Conservation (phyloP, 2,113 vertebrate genomes). For the Phalacrocorax carbo region DNA sequence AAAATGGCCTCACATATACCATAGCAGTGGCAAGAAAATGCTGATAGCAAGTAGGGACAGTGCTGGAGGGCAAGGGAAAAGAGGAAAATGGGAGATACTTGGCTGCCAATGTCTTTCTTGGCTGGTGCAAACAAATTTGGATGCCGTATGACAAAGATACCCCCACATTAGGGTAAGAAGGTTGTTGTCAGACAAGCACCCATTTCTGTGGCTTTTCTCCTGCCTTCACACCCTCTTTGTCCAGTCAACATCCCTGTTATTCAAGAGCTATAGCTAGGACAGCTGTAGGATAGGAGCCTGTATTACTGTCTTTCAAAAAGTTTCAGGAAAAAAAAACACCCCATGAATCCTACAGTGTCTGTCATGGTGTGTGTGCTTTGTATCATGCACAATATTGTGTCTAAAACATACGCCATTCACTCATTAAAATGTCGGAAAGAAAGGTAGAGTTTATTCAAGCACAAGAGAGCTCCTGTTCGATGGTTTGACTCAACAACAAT, state of each 20-base stretch:
- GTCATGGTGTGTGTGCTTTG: not conserved
- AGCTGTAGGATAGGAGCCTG: not conserved
- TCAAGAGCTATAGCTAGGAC: not conserved
- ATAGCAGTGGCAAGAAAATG: not conserved
- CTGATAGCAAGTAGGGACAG: not conserved
- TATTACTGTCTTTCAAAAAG: not conserved
- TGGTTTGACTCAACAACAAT: slow-evolving; percentile 36
- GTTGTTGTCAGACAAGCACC: not conserved
- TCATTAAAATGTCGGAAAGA: not conserved
- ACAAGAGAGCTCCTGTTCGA: slow-evolving; percentile 58
- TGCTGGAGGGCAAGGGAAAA: not conserved
- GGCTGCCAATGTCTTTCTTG: not conserved
- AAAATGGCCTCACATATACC: not conserved
- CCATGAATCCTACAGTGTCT: fast-evolving
- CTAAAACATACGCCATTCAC: not conserved
- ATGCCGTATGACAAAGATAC: not conserved
- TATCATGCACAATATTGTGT: not conserved
- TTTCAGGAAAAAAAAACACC: not conserved
- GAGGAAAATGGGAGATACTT: not conserved
- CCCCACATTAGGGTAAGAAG: not conserved
- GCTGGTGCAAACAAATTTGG: not conserved
- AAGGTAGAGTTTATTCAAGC: slow-evolving; percentile 43
- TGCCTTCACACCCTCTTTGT: not conserved
- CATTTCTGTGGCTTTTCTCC: not conserved
- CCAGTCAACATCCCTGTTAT: not conserved